phyloP scores from a whole-genome alignment of 1,140 invertebrate species.

The Helicoverpa armigera region DNA sequence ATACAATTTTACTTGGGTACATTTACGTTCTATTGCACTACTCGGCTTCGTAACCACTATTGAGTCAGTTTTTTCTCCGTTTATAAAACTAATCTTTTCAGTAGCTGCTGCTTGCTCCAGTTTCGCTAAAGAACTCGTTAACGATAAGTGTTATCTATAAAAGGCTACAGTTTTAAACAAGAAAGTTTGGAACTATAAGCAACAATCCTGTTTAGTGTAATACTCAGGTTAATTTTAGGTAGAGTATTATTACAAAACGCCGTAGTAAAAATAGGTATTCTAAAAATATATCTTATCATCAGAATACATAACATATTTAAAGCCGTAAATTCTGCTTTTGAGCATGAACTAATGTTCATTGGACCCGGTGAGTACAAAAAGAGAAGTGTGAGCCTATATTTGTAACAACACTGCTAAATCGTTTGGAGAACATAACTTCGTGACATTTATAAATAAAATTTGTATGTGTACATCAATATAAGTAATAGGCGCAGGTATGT shows the following conservation, averaged over 20 bases:
- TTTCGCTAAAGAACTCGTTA: slow-evolving; percentile 18
- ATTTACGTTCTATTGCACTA: slow-evolving; percentile 1
- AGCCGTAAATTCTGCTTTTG: too few species aligned
- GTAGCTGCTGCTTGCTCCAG: neutral
- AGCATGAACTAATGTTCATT: too few species aligned
- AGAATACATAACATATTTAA: too few species aligned
- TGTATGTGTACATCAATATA: neutral
- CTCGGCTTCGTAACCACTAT: slow-evolving; percentile 2
- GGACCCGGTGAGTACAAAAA: too few species aligned
- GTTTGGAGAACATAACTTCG: too few species aligned
- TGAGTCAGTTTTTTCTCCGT: neutral
- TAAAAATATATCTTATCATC: too few species aligned
- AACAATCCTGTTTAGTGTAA: neutral
- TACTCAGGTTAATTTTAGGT: neutral
- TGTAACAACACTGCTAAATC: too few species aligned
- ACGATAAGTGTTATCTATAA: slow-evolving; percentile 19
- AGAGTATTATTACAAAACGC: neutral
- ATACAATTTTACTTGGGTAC: slow-evolving; percentile 6
- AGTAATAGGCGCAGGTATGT: neutral
- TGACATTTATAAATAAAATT: too few species aligned
- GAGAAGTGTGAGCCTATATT: too few species aligned
- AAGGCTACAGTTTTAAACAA: slow-evolving; percentile 5
- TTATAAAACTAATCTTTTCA: slow-evolving; percentile 10
- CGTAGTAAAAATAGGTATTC: too few species aligned
- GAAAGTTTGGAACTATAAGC: neutral